A percentile compares a stretch with the other conserved stretches of the same genome.
phyloP scores from a whole-genome alignment of 2,113 vertebrate species.

The Lepus europaeus region DNA sequence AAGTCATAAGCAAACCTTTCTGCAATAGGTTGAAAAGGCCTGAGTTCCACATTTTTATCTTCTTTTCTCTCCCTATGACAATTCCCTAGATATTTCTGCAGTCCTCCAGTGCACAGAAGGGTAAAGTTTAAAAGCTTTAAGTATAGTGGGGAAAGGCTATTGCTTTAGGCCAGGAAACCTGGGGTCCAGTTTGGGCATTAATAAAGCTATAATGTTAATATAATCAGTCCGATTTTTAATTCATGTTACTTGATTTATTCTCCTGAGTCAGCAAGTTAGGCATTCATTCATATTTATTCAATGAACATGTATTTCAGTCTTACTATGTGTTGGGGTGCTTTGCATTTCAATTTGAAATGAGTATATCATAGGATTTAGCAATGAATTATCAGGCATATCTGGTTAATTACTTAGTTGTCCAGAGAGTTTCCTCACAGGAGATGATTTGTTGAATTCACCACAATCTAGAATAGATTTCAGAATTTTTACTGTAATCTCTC shows the following conservation, averaged over 20 bases:
- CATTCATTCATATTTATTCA: not conserved
- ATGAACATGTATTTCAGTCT: not conserved
- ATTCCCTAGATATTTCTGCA: not conserved
- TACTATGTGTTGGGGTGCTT: not conserved
- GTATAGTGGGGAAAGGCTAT: not conserved
- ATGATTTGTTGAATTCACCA: not conserved
- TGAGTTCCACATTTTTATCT: not conserved
- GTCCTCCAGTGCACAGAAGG: not conserved
- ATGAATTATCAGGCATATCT: not conserved
- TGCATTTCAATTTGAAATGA: not conserved
- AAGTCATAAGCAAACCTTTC: not conserved
- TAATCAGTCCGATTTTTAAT: not conserved
- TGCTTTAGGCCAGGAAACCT: not conserved
- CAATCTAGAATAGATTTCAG: not conserved
- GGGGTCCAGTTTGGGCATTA: not conserved
- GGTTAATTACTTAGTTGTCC: not conserved
- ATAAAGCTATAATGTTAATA: not conserved
- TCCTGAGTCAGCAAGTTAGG: not conserved
- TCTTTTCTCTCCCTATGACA: not conserved
- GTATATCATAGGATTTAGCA: not conserved
- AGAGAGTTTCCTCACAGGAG: not conserved
- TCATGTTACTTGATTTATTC: not conserved
- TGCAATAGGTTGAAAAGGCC: not conserved
- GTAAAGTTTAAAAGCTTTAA: not conserved
- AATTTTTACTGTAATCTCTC: not conserved